A percentile compares a stretch with the other conserved stretches of the same genome.
These are phyloP conservation scores for Pristionchus entomophagus DNA, from an alignment of 2,888 invertebrate species.

Conservation along the genomic window DNA sequence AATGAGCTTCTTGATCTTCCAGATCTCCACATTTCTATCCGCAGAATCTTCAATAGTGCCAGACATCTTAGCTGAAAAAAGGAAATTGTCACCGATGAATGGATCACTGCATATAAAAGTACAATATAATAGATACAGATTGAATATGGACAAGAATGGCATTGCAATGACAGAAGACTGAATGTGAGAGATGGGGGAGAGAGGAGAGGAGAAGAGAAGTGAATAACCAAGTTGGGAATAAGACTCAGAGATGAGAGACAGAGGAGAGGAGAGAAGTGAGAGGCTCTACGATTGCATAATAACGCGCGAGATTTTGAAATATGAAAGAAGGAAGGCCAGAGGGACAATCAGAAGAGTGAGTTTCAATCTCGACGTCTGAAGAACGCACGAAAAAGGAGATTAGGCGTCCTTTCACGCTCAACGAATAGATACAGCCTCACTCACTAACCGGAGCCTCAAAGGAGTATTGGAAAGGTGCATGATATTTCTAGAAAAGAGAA, in stretches of 20 bases:
- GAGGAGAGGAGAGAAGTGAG: background rate
- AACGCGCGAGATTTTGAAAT: too few relatives aligned
- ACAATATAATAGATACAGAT: background rate
- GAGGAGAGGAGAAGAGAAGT: background rate
- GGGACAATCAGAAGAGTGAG: too few relatives aligned
- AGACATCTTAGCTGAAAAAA: background rate
- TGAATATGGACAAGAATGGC: background rate
- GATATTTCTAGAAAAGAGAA: too few relatives aligned
- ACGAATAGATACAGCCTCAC: too few relatives aligned
- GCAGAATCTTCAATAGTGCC: slow-evolving; percentile 77
- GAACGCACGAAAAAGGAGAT: too few relatives aligned
- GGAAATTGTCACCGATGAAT: background rate
- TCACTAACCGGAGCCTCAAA: too few relatives aligned
- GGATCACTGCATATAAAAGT: background rate
- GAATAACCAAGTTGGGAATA: background rate
- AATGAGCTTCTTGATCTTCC: slow-evolving; percentile 99
- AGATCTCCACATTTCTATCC: slow-evolving; percentile 99
- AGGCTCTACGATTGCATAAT: too few relatives aligned
- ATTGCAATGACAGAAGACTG: background rate
- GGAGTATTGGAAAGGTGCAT: too few relatives aligned
- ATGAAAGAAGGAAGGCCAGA: too few relatives aligned
- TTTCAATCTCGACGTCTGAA: too few relatives aligned
- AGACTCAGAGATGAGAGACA: background rate
- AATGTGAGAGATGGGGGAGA: background rate
- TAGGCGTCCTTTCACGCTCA: too few relatives aligned